Percentiles rank a stretch among this genome's conserved stretches.
These are phyloP conservation scores for Thaleichthys pacificus DNA, from an alignment of 2,797 vertebrate genomes.

Conservation along the genomic window DNA sequence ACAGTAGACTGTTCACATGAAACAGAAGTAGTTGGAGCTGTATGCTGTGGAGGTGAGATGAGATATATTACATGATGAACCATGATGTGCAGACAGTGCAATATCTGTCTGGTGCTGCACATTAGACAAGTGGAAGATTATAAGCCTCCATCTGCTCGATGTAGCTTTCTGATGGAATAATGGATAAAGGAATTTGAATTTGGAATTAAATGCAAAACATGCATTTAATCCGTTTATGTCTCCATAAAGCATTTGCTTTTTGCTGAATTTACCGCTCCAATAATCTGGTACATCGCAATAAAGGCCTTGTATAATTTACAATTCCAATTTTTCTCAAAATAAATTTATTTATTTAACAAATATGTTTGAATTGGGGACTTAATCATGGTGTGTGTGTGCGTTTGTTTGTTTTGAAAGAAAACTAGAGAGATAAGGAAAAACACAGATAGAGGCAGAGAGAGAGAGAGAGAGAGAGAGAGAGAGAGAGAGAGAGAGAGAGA, in stretches of 20 bases:
- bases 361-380: not conserved
- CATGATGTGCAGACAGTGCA: not conserved
- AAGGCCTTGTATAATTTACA: not conserved
- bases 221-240: not conserved
- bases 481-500: slow-evolving; percentile 11
- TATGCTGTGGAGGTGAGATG: not conserved
- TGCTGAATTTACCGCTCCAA: not conserved
- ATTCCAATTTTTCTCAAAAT: not conserved
- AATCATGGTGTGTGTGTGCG: not conserved
- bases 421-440: not conserved
- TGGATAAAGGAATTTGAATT: slow-evolving; percentile 10
- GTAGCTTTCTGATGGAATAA: slow-evolving; percentile 8
- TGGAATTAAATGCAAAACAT: not conserved
- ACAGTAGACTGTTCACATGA: not conserved
- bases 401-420: slow-evolving; percentile 1
- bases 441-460: slow-evolving; percentile 7
- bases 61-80: not conserved
- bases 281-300: not conserved
- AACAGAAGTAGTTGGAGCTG: not conserved
- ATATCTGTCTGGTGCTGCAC: not conserved
- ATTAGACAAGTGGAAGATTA: not conserved
- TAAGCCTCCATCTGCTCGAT: slow-evolving; percentile 12
- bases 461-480: slow-evolving; percentile 7
- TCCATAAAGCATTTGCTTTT: not conserved
- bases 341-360: not conserved